A percentile compares a stretch with the other conserved stretches of the same genome.
Evolutionary conservation across 2,113 vertebrate species (phyloP).

Genomic region (Otocyon megalotis): DNA sequence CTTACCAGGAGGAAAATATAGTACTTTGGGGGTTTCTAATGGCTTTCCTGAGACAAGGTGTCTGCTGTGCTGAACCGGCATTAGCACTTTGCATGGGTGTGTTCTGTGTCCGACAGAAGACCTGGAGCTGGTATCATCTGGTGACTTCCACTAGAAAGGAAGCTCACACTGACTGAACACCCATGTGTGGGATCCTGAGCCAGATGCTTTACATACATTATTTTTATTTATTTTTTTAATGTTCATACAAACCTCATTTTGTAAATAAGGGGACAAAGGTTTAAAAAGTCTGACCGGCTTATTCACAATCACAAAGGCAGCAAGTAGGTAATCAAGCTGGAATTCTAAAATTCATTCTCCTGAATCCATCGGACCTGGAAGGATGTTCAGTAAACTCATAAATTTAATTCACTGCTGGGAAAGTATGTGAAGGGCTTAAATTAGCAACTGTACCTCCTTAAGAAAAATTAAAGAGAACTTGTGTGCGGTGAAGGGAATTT

Average conservation of each 20-base stretch:
- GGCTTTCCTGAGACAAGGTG: slow-evolving; percentile 65
- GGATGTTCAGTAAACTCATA: not conserved
- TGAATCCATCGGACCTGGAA: not conserved
- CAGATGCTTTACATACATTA: not conserved
- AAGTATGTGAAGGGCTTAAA: slow-evolving; percentile 48
- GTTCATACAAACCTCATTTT: not conserved
- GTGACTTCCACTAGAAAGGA: not conserved
- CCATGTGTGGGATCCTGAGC: not conserved
- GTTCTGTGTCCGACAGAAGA: slow-evolving; percentile 1
- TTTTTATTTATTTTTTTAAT: not conserved
- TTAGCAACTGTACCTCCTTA: not conserved
- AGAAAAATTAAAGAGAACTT: slow-evolving; percentile 62
- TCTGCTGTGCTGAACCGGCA: slow-evolving; percentile 54
- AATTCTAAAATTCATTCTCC: not conserved
- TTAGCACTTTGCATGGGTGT: not conserved
- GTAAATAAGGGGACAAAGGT: not conserved
- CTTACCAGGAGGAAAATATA: slow-evolving; percentile 72
- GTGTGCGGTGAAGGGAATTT: not conserved
- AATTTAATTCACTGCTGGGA: slow-evolving; percentile 21
- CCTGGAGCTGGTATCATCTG: not conserved
- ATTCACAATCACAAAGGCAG: not conserved
- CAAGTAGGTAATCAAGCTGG: not conserved
- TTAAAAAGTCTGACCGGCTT: not conserved
- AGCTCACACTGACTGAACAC: not conserved
- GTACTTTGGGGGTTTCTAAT: slow-evolving; percentile 74